Evolutionary conservation across 1,140 invertebrate species (phyloP), one percentile per base, ranked within the genome.

Genomic region (Lithobius niger): DNA sequence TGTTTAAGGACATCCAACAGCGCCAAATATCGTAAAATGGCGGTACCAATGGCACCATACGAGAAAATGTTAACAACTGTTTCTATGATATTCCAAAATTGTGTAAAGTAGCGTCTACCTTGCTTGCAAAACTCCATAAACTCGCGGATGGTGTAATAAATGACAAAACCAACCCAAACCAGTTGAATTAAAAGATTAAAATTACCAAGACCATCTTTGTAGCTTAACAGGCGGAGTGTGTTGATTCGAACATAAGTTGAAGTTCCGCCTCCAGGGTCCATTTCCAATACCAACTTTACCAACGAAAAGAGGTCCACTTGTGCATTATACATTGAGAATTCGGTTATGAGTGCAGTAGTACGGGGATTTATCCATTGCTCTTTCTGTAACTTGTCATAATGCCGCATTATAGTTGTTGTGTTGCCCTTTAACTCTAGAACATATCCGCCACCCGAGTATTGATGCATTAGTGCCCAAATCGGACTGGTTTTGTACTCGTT

Each of bases 371-470:
- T 72, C 78, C 78, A 80, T 24, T 66, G 57, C 50, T 71, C 61
- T 1, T 59, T 55, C 52, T 75, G 55, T 19, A 79, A 60, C 21
- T 61, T 44, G 6, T 64, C 54, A 27, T 77, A 63, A 45, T 68
- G 66, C 6, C 58, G 53, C 25, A 58, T 59, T 2, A 77, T 58
- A 10, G 65, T 62, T 3, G 63, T 50, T 28, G 62, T 62, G 27
- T 64, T 68, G 16, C 74, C 76, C 22, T 64, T 64, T 2, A 80
- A 57, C 21, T 67, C 62, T 0, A 74, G 65, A 3, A 78, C 65
- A 61, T 79, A 80, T 0, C 78, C 78, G 26, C 78, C 77, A 1
- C 77, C 78, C 21, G 67, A 59, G 60, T 79, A 80, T n/a, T n/a
- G n/a, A n/a, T n/a, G n/a, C n/a, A n/a, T n/a, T n/a, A n/a, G n/a